Conservation (phyloP, 1,140 invertebrate species). For the Trachymyrmex cornetzi region DNA sequence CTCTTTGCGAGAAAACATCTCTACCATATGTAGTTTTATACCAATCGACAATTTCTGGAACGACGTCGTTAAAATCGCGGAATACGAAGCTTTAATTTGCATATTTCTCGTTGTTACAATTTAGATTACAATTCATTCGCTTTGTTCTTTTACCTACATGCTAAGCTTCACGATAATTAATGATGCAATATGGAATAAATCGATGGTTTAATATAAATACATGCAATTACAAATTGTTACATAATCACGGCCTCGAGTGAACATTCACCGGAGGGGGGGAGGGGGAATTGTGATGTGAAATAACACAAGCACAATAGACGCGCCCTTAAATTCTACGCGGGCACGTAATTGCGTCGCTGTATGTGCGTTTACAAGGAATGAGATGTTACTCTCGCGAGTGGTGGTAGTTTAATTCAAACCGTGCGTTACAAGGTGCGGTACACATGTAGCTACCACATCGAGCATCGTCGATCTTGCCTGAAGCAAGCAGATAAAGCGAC, state of each 20-base stretch:
- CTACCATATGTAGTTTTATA: not conserved
- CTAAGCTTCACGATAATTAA: conserved; percentile 16
- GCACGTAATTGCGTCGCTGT: conserved; percentile 31
- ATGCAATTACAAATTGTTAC: conserved; percentile 35
- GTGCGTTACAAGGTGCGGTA: conserved; percentile 69
- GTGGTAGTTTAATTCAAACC: conserved; percentile 70
- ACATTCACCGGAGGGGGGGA: too few species aligned
- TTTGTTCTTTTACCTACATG: not conserved
- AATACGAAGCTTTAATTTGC: not conserved
- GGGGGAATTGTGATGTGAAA: not conserved
- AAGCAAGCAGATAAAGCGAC: conserved; percentile 75
- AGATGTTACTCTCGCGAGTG: conserved; percentile 55
- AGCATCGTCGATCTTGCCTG: conserved; percentile 74
- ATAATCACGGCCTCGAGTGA: not conserved
- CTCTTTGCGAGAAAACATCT: not conserved
- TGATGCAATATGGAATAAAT: not conserved
- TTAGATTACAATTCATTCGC: not conserved
- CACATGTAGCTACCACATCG: conserved; percentile 73
- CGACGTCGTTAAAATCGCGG: not conserved
- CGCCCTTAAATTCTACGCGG: conserved; percentile 23
- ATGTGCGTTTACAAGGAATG: conserved; percentile 65
- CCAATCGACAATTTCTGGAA: not conserved
- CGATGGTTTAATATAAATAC: conserved; percentile 36
- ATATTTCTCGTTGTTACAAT: not conserved
- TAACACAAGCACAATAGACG: conserved; percentile 12